These are phyloP conservation scores for Chelmon rostratus DNA, from an alignment of 2,797 vertebrate species.

Conservation along the genomic window DNA sequence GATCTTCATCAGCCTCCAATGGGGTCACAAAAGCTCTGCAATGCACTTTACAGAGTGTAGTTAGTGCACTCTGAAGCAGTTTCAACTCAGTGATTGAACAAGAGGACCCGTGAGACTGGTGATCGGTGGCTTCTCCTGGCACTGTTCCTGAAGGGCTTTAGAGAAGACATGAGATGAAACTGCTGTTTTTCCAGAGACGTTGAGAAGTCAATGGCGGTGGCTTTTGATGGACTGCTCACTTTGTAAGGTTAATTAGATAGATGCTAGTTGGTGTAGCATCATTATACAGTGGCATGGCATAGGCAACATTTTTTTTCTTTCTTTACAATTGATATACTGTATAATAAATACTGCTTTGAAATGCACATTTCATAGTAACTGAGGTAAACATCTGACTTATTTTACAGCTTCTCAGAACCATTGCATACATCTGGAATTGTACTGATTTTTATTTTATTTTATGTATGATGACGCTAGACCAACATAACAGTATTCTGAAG, in stretches of 20 bases:
- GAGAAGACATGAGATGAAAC: constrained; percentile 57
- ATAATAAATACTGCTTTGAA: not conserved
- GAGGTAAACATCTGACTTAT: not conserved
- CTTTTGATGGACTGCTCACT: constrained; percentile 31
- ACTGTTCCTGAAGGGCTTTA: constrained; percentile 40
- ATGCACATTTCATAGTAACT: not conserved
- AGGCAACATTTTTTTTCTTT: not conserved
- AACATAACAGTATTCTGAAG: not conserved
- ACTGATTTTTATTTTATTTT: not conserved
- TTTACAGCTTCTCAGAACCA: not conserved
- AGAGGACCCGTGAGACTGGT: constrained; percentile 68
- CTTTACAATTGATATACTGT: not conserved
- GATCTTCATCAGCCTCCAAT: constrained; percentile 59
- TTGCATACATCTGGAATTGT: not conserved
- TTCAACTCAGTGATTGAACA: constrained; percentile 75
- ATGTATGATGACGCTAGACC: not conserved
- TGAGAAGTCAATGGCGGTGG: constrained; percentile 18
- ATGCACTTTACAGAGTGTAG: constrained; percentile 70
- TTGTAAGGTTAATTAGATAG: constrained; percentile 30
- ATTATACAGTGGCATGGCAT: not conserved
- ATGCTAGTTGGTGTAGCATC: not conserved
- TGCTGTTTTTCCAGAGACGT: constrained; percentile 39
- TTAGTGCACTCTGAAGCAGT: constrained; percentile 68
- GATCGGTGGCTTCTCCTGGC: constrained; percentile 61
- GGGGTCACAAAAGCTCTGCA: constrained; percentile 63